Percentiles rank a stretch among this genome's conserved stretches.
phyloP scores from a whole-genome alignment of 1,140 invertebrate genomes.

The Drosophila ogumai region DNA sequence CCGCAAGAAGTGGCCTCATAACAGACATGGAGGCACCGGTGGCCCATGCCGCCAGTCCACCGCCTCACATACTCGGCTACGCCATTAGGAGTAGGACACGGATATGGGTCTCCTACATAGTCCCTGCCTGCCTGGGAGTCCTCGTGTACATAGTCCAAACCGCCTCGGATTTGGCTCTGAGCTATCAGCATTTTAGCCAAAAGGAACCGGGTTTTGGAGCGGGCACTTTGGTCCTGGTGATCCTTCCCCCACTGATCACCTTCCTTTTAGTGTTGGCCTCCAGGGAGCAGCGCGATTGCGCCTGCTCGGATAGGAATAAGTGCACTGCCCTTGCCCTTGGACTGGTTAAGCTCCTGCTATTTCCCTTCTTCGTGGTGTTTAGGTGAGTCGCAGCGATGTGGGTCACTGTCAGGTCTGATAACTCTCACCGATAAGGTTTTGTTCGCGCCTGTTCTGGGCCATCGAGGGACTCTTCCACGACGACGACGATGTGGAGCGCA shows the following conservation, averaged over 20 bases:
- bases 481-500: constrained; percentile 86
- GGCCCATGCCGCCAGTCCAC: constrained; percentile 72
- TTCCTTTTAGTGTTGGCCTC: constrained; percentile 68
- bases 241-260: constrained; percentile 62
- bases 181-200: constrained; percentile 85
- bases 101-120: constrained; percentile 86
- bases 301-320: constrained; percentile 52
- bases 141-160: constrained; percentile 86
- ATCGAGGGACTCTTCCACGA: constrained; percentile 88
- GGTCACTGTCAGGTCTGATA: neutral
- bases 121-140: constrained; percentile 85
- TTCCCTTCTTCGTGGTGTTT: constrained; percentile 89
- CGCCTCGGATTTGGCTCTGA: constrained; percentile 85
- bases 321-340: constrained; percentile 58
- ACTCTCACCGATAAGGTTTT: constrained; percentile 85
- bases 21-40: constrained; percentile 29
- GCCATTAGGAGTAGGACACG: constrained; percentile 86
- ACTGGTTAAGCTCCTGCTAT: constrained; percentile 86
- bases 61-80: constrained; percentile 85
- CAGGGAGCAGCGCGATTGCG: constrained; percentile 86
- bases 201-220: constrained; percentile 80
- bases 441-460: constrained; percentile 89
- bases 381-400: constrained; percentile 85
- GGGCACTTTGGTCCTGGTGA: constrained; percentile 64
- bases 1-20: constrained; percentile 10